These are phyloP conservation scores for Tolmerus cingulatus DNA, from an alignment of 2,888 invertebrate species.

Conservation along the genomic window DNA sequence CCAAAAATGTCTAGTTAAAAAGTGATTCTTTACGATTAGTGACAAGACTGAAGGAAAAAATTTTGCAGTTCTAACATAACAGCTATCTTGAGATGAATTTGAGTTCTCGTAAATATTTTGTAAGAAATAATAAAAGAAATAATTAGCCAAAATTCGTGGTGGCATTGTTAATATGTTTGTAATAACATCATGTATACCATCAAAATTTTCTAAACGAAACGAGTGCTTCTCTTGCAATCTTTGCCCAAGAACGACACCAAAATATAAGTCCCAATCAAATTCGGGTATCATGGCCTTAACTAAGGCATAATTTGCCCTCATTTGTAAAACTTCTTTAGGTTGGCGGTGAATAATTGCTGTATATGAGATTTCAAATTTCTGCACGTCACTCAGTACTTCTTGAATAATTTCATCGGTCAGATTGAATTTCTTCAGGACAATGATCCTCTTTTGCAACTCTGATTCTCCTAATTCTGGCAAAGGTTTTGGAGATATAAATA, in stretches of 20 bases:
- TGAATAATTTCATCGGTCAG: neutral
- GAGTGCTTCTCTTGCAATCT: neutral
- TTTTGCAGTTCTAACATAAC: neutral
- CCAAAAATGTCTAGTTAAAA: neutral
- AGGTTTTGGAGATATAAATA: neutral
- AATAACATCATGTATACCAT: neutral
- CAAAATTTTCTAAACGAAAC: neutral
- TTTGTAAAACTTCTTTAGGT: neutral
- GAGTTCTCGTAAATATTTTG: neutral
- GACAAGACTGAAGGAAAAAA: neutral
- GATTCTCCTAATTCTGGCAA: neutral
- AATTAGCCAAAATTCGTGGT: neutral
- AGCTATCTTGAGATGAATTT: neutral
- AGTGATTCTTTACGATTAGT: neutral
- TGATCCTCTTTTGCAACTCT: neutral
- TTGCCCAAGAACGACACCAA: neutral
- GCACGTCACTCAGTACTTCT: neutral
- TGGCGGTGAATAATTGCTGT: neutral
- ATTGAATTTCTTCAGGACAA: neutral
- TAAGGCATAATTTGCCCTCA: neutral
- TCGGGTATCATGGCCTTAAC: conserved; percentile 1
- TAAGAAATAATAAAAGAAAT: neutral
- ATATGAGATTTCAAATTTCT: neutral
- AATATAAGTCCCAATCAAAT: conserved; percentile 7
- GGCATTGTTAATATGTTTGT: neutral